Percentiles rank a stretch among this genome's conserved stretches.
These are phyloP conservation scores for Taenaris catops DNA, from an alignment of 2,888 invertebrate species.

Conservation along the genomic window DNA sequence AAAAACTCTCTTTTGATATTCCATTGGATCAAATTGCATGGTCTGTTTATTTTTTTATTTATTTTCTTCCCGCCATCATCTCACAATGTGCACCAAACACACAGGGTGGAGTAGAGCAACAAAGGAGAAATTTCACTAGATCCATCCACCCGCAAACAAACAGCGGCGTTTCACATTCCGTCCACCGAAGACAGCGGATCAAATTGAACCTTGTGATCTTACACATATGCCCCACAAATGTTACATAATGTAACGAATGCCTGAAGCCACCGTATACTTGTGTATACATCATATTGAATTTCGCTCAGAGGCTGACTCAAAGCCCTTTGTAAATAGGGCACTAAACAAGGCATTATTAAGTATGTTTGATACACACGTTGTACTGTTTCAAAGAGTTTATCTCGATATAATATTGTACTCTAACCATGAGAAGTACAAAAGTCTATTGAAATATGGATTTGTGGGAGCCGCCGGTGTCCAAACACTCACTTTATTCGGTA, in stretches of 20 bases:
- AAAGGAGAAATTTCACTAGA: conserved; percentile 70
- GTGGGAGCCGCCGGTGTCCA: no score
- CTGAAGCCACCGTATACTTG: conserved; percentile 10
- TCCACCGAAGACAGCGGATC: conserved; percentile 48
- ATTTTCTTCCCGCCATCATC: not conserved
- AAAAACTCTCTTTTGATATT: no score
- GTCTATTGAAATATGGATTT: no score
- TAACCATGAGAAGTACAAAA: no score
- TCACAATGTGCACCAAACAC: conserved; percentile 20
- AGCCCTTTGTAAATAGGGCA: conserved; percentile 22
- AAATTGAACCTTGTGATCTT: conserved; percentile 47
- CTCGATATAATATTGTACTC: no score
- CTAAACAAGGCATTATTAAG: conserved; percentile 22
- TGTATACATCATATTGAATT: conserved; percentile 21
- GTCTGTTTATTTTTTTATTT: no score
- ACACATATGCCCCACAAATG: conserved; percentile 28
- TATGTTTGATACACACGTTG: conserved; percentile 9
- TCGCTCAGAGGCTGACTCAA: conserved; percentile 19
- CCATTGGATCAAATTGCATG: no score
- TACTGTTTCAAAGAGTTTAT: not conserved
- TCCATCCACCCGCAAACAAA: conserved; percentile 72
- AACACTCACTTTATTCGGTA: no score
- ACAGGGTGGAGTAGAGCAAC: conserved; percentile 55
- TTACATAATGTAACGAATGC: conserved; percentile 12
- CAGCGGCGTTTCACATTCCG: conserved; percentile 63